These are phyloP conservation scores for Centropristis striata DNA, from an alignment of 2,113 vertebrate species.

Conservation along the genomic window DNA sequence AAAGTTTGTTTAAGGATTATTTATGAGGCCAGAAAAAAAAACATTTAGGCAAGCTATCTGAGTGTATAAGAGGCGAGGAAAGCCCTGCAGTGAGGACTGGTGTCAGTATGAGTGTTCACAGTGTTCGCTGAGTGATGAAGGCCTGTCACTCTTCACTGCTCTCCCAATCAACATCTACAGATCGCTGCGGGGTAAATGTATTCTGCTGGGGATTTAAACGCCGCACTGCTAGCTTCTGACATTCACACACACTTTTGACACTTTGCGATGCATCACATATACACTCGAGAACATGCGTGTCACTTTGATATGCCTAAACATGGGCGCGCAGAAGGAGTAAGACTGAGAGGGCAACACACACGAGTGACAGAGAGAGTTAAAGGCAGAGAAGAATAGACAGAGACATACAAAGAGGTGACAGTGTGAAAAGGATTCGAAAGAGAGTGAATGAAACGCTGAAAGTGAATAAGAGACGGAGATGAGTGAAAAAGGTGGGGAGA, in stretches of 20 bases:
- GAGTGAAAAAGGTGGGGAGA: not conserved
- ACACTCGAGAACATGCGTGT: slow-evolving; percentile 29
- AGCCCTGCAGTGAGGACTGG: slow-evolving; percentile 20
- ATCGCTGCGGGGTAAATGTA: slow-evolving; percentile 13
- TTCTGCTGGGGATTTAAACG: slow-evolving; percentile 38
- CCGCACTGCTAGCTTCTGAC: slow-evolving; percentile 31
- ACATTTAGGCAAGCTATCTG: not conserved
- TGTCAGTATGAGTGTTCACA: slow-evolving; percentile 39
- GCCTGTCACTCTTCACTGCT: slow-evolving; percentile 52
- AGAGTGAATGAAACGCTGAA: slow-evolving; percentile 1
- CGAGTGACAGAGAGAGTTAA: not conserved
- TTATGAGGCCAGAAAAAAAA: not conserved
- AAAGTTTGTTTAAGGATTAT: not conserved
- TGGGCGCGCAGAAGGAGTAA: slow-evolving; percentile 1
- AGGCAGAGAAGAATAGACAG: not conserved
- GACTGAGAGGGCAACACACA: slow-evolving; percentile 4
- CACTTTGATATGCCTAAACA: slow-evolving; percentile 18
- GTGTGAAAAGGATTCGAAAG: slow-evolving; percentile 1
- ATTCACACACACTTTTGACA: slow-evolving; percentile 45
- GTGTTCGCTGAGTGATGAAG: slow-evolving; percentile 51
- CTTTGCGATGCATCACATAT: not conserved
- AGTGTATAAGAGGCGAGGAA: slow-evolving; percentile 13
- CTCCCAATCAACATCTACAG: slow-evolving; percentile 39
- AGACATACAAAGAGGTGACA: not conserved
- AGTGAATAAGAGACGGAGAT: not conserved